These are phyloP conservation scores for Euzetes globulus DNA, from an alignment of 2,888 invertebrate genomes.

Conservation along the genomic window DNA sequence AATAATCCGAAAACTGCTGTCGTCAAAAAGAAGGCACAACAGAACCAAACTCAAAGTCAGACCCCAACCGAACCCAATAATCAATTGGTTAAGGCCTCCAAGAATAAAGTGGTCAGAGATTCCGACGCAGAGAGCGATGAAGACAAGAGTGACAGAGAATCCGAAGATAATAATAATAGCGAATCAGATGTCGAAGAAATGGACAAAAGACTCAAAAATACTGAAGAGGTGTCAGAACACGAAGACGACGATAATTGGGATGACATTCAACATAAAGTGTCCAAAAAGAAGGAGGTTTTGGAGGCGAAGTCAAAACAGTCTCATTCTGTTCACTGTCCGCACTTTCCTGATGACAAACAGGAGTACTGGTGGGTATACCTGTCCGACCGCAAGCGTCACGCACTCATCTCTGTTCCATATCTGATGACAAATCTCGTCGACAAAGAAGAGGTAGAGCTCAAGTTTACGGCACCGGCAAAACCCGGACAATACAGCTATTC, in stretches of 20 bases:
- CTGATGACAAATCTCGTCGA: conserved; percentile 85
- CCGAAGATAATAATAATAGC: not conserved
- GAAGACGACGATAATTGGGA: conserved; percentile 87
- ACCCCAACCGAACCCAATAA: not conserved
- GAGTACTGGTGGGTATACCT: conserved; percentile 99
- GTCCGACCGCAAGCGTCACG: conserved; percentile 85
- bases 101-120: not conserved
- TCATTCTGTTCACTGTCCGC: conserved; percentile 93
- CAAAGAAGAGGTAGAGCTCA: conserved; percentile 76
- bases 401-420: conserved; percentile 82
- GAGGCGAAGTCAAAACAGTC: conserved; percentile 90
- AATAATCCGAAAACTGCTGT: not conserved
- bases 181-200: conserved; percentile 4
- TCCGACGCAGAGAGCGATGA: conserved; percentile 4
- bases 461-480: conserved; percentile 92
- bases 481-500: conserved; percentile 85
- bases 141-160: not conserved
- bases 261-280: conserved; percentile 76
- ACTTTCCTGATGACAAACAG: conserved; percentile 88
- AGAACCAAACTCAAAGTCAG: not conserved
- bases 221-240: conserved; percentile 49
- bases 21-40: conserved; percentile 15
- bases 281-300: conserved; percentile 70
- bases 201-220: not conserved
- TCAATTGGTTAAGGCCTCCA: not conserved